Base-by-base conservation (phyloP, 2,113 vertebrate species). In the Xenopus laevis region DNA sequence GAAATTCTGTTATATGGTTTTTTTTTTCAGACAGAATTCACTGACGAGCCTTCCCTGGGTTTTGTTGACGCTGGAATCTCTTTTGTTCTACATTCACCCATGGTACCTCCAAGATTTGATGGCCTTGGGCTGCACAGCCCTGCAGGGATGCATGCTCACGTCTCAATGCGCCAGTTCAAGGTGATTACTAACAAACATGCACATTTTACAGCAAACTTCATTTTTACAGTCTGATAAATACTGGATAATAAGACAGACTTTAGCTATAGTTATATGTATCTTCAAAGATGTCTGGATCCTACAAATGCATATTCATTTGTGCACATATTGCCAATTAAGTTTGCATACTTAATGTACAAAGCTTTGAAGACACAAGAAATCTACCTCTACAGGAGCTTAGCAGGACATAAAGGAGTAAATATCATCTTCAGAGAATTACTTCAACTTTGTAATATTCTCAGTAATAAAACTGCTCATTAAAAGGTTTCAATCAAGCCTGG, bases 1-100 rank as follows among this genome's bases (percentile, higher is more conserved):
- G 23, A 27, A 27, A 27, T 27, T 27, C 23, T 27, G 23, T 27
- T 4, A 4, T 27, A 2, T 27, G 1, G 1, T 27, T 27, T 27
- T 27, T 27, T 27, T 27, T 27, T 27, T 64, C 47, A 91, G 91
- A 81, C 78, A 40, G 72, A 85, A 65, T 91, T 91, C 74, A 91
- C 83, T 0, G 90, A 92, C 12, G 85, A 89, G 0, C 85, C 89
- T 12, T 1, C 68, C 16, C 79, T 91, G 13, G 91, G 87, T 59
- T 90, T 79, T 27, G 78, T 77, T 27, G 90, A 91, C 30, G 80
- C 87, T 71, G 89, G 91, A 2, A 85, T 92, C 71, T 83, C 79
- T 70, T 92, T 90, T 55, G 86, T 78, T 17, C 86, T 91, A 70
- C 91, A 92, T 27, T 84, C 89, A 4, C 86, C 89, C 0, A 79